phyloP scores from a whole-genome alignment of 2,113 vertebrate species.

The Scomber japonicus region DNA sequence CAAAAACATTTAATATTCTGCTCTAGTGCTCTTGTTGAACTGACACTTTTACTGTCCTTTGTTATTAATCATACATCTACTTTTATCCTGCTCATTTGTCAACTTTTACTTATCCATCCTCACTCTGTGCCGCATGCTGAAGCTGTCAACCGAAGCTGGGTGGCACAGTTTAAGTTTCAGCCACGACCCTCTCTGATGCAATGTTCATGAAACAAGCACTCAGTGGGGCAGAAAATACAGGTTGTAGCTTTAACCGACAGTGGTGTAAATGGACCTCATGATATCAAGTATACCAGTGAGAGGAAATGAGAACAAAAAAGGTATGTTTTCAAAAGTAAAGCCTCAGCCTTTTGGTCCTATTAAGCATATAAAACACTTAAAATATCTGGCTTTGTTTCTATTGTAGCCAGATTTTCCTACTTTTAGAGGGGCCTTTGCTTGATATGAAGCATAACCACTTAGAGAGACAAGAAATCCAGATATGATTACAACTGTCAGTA shows the following conservation, averaged over 20 bases:
- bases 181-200: background rate
- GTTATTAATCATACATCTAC: no score
- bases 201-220: background rate
- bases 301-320: background rate
- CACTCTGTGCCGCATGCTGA: background rate
- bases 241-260: background rate
- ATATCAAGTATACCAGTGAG: background rate
- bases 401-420: background rate
- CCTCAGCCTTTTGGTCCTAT: background rate
- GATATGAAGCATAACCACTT: slow-evolving; percentile 21
- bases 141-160: background rate
- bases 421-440: background rate
- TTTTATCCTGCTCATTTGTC: background rate
- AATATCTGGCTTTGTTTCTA: background rate
- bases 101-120: background rate
- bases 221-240: background rate
- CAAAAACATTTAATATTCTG: no score
- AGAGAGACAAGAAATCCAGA: slow-evolving; percentile 29
- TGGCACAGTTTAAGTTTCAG: background rate
- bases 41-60: background rate
- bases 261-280: background rate
- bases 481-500: slow-evolving; percentile 44
- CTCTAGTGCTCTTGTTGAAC: no score
- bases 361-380: background rate
- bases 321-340: background rate